Conservation (phyloP, 2,888 invertebrate species). For the Trissoscelio sp. region DNA sequence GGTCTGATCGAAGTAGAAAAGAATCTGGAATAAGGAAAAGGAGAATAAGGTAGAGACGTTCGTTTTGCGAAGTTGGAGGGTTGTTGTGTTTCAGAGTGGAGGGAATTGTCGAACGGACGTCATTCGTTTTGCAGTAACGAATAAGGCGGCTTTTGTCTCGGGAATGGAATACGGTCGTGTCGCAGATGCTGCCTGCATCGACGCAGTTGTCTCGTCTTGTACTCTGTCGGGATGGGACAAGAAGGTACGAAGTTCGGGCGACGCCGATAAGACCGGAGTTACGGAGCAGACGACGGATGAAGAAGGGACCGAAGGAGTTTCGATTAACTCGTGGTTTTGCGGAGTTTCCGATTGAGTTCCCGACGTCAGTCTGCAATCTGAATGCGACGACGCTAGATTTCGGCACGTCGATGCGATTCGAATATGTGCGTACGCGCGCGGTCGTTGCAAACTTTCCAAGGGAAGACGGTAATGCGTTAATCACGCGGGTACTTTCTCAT, state of each 20-base stretch:
- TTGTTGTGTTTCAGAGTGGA: conserved; percentile 57
- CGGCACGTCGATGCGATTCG: conserved; percentile 41
- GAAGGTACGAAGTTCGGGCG: conserved; percentile 64
- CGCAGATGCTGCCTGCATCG: conserved; percentile 71
- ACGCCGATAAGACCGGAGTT: conserved; percentile 55
- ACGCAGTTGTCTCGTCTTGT: conserved; percentile 62
- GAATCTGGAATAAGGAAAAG: conserved; percentile 21
- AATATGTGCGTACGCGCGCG: conserved; percentile 31
- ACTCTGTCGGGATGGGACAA: conserved; percentile 64
- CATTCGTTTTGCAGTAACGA: conserved; percentile 68
- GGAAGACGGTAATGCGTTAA: conserved; percentile 29
- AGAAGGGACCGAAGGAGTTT: conserved; percentile 73
- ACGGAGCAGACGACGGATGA: conserved; percentile 44
- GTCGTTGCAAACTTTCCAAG: conserved; percentile 13
- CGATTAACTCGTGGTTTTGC: conserved; percentile 79
- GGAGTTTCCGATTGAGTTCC: conserved; percentile 77
- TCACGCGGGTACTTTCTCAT: conserved; percentile 27
- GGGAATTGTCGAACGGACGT: conserved; percentile 64
- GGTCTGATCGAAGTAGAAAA: conserved; percentile 28
- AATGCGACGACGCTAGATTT: conserved; percentile 65
- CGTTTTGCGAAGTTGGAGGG: conserved; percentile 46
- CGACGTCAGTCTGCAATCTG: conserved; percentile 57
- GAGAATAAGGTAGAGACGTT: conserved; percentile 24
- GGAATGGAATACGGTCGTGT: conserved; percentile 69
- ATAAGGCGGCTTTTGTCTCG: conserved; percentile 65